Evolutionary conservation across 2,797 vertebrate species (phyloP).

Genomic region (Siniperca undulata): DNA sequence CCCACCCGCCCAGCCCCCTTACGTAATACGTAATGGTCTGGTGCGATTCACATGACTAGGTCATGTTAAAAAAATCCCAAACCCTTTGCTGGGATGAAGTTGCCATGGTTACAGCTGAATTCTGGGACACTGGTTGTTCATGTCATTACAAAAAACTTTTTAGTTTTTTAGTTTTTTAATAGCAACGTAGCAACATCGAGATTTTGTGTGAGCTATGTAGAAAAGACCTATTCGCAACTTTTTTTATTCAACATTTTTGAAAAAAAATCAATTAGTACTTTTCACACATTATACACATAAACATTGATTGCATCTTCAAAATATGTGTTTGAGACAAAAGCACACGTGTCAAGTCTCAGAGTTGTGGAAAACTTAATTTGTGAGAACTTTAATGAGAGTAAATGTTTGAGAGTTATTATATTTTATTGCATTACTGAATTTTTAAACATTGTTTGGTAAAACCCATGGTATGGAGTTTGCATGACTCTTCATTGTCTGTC

Average conservation of each 20-base stretch:
- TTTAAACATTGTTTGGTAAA: not conserved
- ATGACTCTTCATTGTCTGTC: not conserved
- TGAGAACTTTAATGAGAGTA: not conserved
- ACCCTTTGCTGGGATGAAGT: slow-evolving; percentile 68
- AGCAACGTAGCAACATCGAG: no score
- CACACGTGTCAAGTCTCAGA: not conserved
- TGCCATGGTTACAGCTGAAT: slow-evolving; percentile 63
- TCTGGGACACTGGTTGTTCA: slow-evolving; percentile 50
- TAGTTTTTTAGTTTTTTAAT: not conserved
- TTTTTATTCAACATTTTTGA: not conserved
- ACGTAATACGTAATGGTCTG: slow-evolving; percentile 82
- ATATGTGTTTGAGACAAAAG: slow-evolving; percentile 6
- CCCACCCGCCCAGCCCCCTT: slow-evolving; percentile 75
- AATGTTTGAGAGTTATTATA: not conserved
- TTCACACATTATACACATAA: not conserved
- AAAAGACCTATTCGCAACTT: not conserved
- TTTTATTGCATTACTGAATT: not conserved
- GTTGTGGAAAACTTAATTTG: not conserved
- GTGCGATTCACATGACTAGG: slow-evolving; percentile 87
- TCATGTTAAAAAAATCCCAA: slow-evolving; percentile 68
- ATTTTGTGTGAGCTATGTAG: not conserved
- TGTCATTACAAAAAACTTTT: not conserved
- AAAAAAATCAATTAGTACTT: not conserved
- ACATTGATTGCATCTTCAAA: not conserved
- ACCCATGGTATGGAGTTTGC: not conserved